Evolutionary conservation across 2,888 invertebrate species (phyloP).

Genomic region (Macrophya alboannulata): DNA sequence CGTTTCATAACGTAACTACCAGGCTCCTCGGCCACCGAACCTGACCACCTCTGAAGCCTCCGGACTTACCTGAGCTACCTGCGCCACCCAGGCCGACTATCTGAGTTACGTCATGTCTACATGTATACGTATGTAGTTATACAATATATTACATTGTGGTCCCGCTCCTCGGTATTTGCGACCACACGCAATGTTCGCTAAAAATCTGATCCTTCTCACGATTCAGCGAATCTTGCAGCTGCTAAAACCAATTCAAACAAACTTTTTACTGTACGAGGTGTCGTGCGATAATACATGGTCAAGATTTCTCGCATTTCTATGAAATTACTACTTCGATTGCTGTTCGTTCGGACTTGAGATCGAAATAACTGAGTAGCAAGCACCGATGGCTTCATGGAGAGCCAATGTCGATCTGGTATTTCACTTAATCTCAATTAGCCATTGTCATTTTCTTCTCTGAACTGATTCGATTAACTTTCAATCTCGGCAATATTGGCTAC

Average conservation of each 20-base stretch:
- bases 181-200: background rate
- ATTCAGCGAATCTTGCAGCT: background rate
- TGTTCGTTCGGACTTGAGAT: background rate
- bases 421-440: background rate
- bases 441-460: background rate
- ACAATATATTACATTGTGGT: slow-evolving; percentile 13
- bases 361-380: background rate
- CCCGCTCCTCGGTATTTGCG: slow-evolving; percentile 1
- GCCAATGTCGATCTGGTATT: slow-evolving; percentile 20
- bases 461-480: background rate
- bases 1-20: slow-evolving; percentile 46
- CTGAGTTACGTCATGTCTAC: slow-evolving; percentile 21
- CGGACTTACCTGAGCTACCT: slow-evolving; percentile 16
- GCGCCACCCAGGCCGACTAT: slow-evolving; percentile 41
- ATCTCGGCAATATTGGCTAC: slow-evolving; percentile 33
- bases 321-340: background rate
- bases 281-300: background rate
- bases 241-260: background rate
- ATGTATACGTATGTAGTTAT: background rate
- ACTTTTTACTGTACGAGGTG: background rate
- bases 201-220: slow-evolving; percentile 3
- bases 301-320: background rate
- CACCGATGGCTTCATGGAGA: background rate
- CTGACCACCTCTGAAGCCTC: slow-evolving; percentile 16
- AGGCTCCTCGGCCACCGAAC: slow-evolving; percentile 27